A percentile compares a stretch with the other conserved stretches of the same genome.
Evolutionary conservation across 1,140 invertebrate species (phyloP).

Genomic region (Drosophila bifasciata): DNA sequence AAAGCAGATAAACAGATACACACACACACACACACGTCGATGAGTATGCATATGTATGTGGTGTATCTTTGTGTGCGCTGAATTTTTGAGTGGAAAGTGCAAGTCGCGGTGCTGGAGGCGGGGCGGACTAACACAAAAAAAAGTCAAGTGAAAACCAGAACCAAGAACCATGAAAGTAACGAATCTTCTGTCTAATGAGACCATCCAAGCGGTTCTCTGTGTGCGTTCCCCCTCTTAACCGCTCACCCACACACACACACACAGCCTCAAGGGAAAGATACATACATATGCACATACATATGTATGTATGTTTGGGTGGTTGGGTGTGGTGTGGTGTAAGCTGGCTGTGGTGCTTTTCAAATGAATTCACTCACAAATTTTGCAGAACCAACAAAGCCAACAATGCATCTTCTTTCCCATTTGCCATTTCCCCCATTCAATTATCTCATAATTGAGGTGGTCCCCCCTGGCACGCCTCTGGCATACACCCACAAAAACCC

Average conservation of each 20-base stretch:
- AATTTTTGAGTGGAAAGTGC: constrained; percentile 63
- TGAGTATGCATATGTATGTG: too few species aligned
- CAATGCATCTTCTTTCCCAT: not conserved
- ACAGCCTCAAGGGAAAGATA: too few species aligned
- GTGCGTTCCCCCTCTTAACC: not conserved
- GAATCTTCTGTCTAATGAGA: constrained; percentile 67
- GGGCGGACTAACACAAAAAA: constrained; percentile 13
- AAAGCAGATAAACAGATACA: constrained; percentile 40
- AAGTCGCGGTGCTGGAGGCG: constrained; percentile 50
- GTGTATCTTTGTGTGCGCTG: constrained; percentile 16
- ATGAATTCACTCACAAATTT: too few species aligned
- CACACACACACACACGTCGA: constrained; percentile 7
- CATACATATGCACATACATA: too few species aligned
- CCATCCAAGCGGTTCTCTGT: constrained; percentile 50
- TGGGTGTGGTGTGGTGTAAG: too few species aligned
- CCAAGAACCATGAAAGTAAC: constrained; percentile 65
- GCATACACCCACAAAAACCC: constrained; percentile 1
- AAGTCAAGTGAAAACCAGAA: constrained; percentile 62
- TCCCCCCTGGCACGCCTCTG: not conserved
- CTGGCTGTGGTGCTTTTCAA: too few species aligned
- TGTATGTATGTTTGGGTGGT: too few species aligned
- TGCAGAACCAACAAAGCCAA: not conserved
- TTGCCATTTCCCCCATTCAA: constrained; percentile 10
- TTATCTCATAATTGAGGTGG: constrained; percentile 19
- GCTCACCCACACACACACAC: too few species aligned